These are phyloP conservation scores for Ginglymostoma cirratum DNA, from an alignment of 2,113 vertebrate species.

Conservation along the genomic window DNA sequence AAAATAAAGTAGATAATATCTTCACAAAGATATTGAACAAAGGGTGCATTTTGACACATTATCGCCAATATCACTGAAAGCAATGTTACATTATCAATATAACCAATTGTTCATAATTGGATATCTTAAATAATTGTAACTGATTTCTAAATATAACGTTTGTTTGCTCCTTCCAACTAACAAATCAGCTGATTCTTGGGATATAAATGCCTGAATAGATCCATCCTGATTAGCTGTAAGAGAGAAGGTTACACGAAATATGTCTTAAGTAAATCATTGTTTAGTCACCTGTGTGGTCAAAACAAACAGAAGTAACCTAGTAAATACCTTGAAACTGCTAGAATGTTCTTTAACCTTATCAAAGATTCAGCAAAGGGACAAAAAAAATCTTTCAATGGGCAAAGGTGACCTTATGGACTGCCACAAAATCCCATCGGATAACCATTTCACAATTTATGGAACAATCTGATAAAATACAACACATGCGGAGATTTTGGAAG, in stretches of 20 bases:
- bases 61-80: neutral
- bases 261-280: neutral
- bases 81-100: neutral
- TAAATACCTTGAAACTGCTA: neutral
- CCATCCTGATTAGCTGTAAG: neutral
- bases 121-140: neutral
- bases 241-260: neutral
- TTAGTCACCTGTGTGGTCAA: neutral
- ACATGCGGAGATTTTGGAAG: neutral
- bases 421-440: neutral
- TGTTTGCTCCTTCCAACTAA: too few species aligned
- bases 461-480: neutral
- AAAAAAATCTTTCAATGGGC: neutral
- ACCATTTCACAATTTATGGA: too few species aligned
- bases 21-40: neutral
- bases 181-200: neutral
- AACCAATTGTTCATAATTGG: neutral
- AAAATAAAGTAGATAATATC: neutral
- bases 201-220: neutral
- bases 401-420: neutral
- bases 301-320: neutral
- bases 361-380: neutral
- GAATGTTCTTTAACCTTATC: conserved; percentile 13
- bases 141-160: neutral
- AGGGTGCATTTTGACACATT: neutral